Percentiles rank a stretch among this genome's conserved stretches.
Evolutionary conservation across 2,797 vertebrate species (phyloP).

Genomic region (Mallotus villosus): DNA sequence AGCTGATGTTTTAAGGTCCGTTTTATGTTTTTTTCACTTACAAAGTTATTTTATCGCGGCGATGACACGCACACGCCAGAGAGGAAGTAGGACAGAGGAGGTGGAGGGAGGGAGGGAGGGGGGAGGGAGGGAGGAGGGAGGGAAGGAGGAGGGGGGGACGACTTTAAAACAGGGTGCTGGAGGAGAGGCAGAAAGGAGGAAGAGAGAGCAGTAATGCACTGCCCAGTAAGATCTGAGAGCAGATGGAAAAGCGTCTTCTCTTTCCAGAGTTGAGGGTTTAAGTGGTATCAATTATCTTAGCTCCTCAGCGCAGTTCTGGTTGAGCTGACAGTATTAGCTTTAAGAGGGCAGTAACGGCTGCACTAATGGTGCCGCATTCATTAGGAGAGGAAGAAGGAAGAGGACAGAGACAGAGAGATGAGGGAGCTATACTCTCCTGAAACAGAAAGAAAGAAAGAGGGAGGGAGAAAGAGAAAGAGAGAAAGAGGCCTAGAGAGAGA

Average conservation of each 20-base stretch:
- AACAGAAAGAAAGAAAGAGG: slow-evolving; percentile 76
- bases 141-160: not conserved
- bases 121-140: slow-evolving; percentile 34
- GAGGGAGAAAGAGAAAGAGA: slow-evolving; percentile 77
- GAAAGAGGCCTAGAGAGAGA: slow-evolving; percentile 30
- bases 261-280: not conserved
- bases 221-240: slow-evolving; percentile 33
- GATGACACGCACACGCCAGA: slow-evolving; percentile 28
- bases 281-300: slow-evolving; percentile 42
- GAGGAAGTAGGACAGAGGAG: slow-evolving; percentile 44
- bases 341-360: slow-evolving; percentile 58
- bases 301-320: slow-evolving; percentile 40
- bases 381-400: slow-evolving; percentile 53
- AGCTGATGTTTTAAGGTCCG: slow-evolving; percentile 46
- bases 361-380: slow-evolving; percentile 65
- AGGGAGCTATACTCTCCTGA: slow-evolving; percentile 69
- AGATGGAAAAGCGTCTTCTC: slow-evolving; percentile 1
- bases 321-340: slow-evolving; percentile 46
- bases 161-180: slow-evolving; percentile 11
- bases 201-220: slow-evolving; percentile 42
- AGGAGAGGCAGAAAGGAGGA: slow-evolving; percentile 51
- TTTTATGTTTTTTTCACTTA: slow-evolving; percentile 56
- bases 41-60: slow-evolving; percentile 40
- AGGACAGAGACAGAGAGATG: slow-evolving; percentile 51
- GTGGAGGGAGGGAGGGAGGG: slow-evolving; percentile 37